Evolutionary conservation across 2,113 vertebrate species (phyloP).

Genomic region (Myiozetetes cayanensis): DNA sequence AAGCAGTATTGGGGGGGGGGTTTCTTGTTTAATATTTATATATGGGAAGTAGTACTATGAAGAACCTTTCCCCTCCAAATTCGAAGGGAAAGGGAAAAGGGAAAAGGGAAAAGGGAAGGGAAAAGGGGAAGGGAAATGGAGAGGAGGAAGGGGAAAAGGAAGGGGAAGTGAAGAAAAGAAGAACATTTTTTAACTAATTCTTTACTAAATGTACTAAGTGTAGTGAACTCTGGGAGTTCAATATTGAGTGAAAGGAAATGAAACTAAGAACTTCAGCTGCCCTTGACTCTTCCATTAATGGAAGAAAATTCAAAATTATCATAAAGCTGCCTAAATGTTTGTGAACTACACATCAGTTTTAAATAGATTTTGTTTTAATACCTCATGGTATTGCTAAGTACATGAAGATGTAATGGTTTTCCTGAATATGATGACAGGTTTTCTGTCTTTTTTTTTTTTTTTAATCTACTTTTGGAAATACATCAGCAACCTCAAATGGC

Average conservation of each 20-base stretch:
- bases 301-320: background rate
- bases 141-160: too few species aligned
- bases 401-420: background rate
- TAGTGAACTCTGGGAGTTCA: background rate
- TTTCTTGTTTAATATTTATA: background rate
- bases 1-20: accelerated
- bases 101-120: background rate
- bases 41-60: background rate
- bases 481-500: background rate
- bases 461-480: background rate
- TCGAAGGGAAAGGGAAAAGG: background rate
- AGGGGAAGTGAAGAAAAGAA: too few species aligned
- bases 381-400: background rate
- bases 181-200: background rate
- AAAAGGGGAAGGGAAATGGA: too few species aligned
- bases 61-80: background rate
- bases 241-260: background rate
- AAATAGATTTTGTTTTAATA: background rate
- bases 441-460: background rate
- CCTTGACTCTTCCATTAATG: background rate
- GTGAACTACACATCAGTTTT: background rate
- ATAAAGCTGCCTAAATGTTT: background rate
- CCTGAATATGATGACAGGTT: background rate
- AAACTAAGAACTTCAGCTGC: background rate
- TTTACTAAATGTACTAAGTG: background rate